Conservation (phyloP, 2,113 vertebrate genomes). For the Takifugu bimaculatus region DNA sequence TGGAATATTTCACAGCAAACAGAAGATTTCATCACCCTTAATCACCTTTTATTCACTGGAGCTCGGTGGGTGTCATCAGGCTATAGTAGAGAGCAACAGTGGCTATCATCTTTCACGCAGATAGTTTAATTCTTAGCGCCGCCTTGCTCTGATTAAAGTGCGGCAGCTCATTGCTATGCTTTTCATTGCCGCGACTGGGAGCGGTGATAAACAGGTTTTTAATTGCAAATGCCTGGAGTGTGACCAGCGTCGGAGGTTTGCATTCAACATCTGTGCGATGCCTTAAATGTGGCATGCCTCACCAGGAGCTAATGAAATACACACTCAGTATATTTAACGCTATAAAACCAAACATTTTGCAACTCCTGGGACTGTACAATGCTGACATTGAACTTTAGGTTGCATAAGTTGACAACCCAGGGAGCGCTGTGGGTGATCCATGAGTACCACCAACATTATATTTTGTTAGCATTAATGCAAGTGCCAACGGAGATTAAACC, state of each 20-base stretch:
- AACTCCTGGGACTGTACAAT: too few species aligned
- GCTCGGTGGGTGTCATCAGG: constrained; percentile 28
- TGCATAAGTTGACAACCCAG: too few species aligned
- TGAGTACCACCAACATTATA: too few species aligned
- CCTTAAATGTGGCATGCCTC: constrained; percentile 23
- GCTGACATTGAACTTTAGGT: background rate
- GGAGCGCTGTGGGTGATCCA: too few species aligned
- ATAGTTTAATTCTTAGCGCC: constrained; percentile 39
- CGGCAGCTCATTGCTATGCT: constrained; percentile 55
- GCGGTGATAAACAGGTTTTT: constrained; percentile 64
- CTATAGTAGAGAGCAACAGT: constrained; percentile 33
- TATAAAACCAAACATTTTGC: background rate
- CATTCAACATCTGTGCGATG: constrained; percentile 29
- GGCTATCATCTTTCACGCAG: constrained; percentile 49
- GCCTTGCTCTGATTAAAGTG: constrained; percentile 47
- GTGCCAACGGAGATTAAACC: too few species aligned
- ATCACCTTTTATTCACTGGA: constrained; percentile 24
- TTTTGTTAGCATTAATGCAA: too few species aligned
- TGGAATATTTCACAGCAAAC: constrained; percentile 14
- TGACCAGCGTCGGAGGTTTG: constrained; percentile 61
- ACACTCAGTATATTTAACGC: background rate
- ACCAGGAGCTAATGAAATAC: constrained; percentile 32
- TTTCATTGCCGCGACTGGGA: constrained; percentile 51
- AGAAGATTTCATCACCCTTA: constrained; percentile 22
- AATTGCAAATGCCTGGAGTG: constrained; percentile 68